A percentile compares a stretch with the other conserved stretches of the same genome.
phyloP scores from a whole-genome alignment of 2,888 invertebrate species.

The Amiota communis region DNA sequence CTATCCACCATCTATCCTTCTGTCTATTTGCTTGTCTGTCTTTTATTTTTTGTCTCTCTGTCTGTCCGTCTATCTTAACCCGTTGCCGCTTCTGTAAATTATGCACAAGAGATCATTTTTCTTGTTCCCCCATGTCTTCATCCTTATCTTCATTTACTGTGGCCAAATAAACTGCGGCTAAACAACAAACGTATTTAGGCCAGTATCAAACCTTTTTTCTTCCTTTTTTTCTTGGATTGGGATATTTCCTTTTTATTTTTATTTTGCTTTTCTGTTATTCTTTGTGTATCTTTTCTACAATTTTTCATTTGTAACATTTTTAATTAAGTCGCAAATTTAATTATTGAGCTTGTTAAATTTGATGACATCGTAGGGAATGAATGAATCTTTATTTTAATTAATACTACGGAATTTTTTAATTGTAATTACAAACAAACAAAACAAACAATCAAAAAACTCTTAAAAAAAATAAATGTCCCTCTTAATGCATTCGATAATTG shows the following conservation, averaged over 20 bases:
- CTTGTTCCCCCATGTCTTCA: constrained; percentile 39
- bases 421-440: too few species aligned
- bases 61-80: neutral
- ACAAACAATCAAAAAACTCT: too few species aligned
- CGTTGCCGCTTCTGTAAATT: constrained; percentile 62
- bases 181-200: constrained; percentile 7
- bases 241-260: neutral
- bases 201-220: constrained; percentile 1
- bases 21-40: constrained; percentile 18
- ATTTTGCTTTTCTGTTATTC: neutral
- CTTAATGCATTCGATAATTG: too few species aligned
- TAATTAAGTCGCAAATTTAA: constrained; percentile 63
- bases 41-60: constrained; percentile 3
- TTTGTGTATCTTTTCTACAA: neutral
- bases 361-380: constrained; percentile 25
- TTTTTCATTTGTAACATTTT: constrained; percentile 46
- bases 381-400: constrained; percentile 24
- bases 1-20: too few species aligned
- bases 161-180: constrained; percentile 8
- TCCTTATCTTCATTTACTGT: neutral
- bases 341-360: constrained; percentile 57
- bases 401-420: neutral
- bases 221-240: constrained; percentile 25
- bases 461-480: too few species aligned
- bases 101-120: constrained; percentile 67